These are phyloP conservation scores for Melanotaenia parkinsoni DNA, from an alignment of 2,797 vertebrate genomes.

Conservation along the genomic window DNA sequence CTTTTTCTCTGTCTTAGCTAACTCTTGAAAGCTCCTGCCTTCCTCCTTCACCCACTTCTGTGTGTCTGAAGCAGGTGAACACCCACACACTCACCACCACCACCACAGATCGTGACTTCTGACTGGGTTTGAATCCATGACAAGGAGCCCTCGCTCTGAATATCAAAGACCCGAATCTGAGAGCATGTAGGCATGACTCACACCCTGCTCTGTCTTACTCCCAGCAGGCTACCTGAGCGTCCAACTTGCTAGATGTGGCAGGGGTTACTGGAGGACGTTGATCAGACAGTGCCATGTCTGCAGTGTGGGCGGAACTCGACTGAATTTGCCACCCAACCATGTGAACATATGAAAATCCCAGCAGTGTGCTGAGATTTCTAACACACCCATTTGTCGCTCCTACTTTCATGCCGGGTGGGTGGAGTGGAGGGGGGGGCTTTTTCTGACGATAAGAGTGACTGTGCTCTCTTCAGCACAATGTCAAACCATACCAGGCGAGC, in stretches of 20 bases:
- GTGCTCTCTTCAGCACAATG: conserved; percentile 69
- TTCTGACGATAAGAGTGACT: conserved; percentile 53
- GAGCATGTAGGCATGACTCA: conserved; percentile 72
- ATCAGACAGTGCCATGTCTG: conserved; percentile 53
- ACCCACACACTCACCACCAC: conserved; percentile 66
- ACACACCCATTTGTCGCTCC: conserved; percentile 64
- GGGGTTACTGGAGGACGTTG: conserved; percentile 48
- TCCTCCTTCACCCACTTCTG: conserved; percentile 46
- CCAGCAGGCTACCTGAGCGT: conserved; percentile 57
- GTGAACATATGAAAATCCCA: conserved; percentile 66
- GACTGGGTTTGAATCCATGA: conserved; percentile 73
- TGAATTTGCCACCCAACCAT: conserved; percentile 53
- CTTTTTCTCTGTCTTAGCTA: conserved; percentile 52
- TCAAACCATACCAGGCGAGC: conserved; percentile 59
- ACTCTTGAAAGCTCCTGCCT: conserved; percentile 61
- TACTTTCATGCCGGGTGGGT: conserved; percentile 51
- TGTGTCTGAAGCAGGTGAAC: conserved; percentile 75
- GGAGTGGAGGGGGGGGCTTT: conserved; percentile 57
- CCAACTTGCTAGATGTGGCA: conserved; percentile 52
- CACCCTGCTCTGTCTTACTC: conserved; percentile 59
- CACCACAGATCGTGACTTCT: conserved; percentile 59
- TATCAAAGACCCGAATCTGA: conserved; percentile 74
- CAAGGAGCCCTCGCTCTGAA: conserved; percentile 73
- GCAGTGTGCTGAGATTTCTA: conserved; percentile 57
- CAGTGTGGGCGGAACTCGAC: conserved; percentile 37